Percentiles rank a stretch among this genome's conserved stretches.
phyloP scores from a whole-genome alignment of 1,140 invertebrate genomes.

The Lerema accius region DNA sequence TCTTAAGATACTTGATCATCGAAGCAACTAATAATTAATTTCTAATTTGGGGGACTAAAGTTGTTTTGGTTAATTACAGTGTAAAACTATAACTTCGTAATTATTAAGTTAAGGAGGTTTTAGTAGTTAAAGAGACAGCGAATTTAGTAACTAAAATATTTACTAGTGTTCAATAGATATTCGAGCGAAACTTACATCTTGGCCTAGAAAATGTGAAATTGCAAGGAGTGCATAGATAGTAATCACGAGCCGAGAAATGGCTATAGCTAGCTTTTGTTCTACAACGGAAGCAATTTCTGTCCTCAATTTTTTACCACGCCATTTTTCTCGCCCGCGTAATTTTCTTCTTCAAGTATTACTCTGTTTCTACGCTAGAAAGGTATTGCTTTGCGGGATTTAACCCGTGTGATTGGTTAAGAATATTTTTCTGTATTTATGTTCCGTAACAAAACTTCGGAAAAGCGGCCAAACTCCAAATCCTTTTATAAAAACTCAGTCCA shows the following conservation, averaged over 20 bases:
- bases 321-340: conserved; percentile 49
- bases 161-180: too few species aligned
- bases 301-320: conserved; percentile 49
- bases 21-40: too few species aligned
- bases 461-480: too few species aligned
- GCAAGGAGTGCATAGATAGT: conserved; percentile 25
- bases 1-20: too few species aligned
- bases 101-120: too few species aligned
- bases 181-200: background rate
- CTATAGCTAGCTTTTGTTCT: conserved; percentile 48
- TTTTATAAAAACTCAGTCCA: too few species aligned
- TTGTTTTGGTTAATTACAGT: too few species aligned
- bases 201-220: conserved; percentile 23
- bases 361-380: conserved; percentile 52
- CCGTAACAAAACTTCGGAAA: too few species aligned
- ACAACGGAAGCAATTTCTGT: conserved; percentile 48
- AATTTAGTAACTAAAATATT: too few species aligned
- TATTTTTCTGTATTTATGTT: background rate
- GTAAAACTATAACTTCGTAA: too few species aligned
- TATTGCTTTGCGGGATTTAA: conserved; percentile 42
- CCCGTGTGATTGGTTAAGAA: background rate
- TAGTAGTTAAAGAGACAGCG: too few species aligned
- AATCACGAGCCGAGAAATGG: conserved; percentile 36
- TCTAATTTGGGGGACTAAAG: too few species aligned
- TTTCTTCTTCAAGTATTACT: conserved; percentile 59